These are phyloP conservation scores for Sciaenops ocellatus DNA, from an alignment of 2,797 vertebrate species.

Conservation along the genomic window DNA sequence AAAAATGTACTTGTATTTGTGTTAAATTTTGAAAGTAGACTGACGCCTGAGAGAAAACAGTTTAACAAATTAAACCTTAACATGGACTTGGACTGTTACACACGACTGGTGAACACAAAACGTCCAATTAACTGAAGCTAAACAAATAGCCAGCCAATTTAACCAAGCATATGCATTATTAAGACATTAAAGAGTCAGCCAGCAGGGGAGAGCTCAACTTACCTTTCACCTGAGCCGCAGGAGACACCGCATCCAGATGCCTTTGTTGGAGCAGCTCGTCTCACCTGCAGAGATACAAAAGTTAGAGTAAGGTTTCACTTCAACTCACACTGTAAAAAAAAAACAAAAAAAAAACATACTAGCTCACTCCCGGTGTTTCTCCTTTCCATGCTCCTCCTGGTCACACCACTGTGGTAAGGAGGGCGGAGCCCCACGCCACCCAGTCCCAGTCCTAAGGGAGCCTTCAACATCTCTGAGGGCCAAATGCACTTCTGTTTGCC, in stretches of 20 bases:
- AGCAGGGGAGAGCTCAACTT: slow-evolving; percentile 64
- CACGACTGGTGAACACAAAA: slow-evolving; percentile 22
- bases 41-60: slow-evolving; percentile 36
- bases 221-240: slow-evolving; percentile 80
- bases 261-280: slow-evolving; percentile 64
- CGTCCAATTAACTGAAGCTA: slow-evolving; percentile 33
- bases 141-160: slow-evolving; percentile 7
- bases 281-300: slow-evolving; percentile 73
- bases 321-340: slow-evolving; percentile 39
- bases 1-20: slow-evolving; percentile 57
- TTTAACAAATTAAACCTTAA: slow-evolving; percentile 20
- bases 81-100: neutral
- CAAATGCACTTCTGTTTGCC: slow-evolving; percentile 53
- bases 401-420: slow-evolving; percentile 69
- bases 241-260: slow-evolving; percentile 77
- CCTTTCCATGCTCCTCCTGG: slow-evolving; percentile 66
- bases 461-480: slow-evolving; percentile 30
- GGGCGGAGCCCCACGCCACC: slow-evolving; percentile 56
- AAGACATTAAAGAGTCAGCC: slow-evolving; percentile 33
- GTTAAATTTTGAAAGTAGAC: slow-evolving; percentile 61
- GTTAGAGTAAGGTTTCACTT: slow-evolving; percentile 62
- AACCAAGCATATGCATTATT: slow-evolving; percentile 47
- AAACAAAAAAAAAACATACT: slow-evolving; percentile 19
- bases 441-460: slow-evolving; percentile 44
- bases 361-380: slow-evolving; percentile 28